Evolutionary conservation across 2,113 vertebrate genomes (phyloP), one percentile per base, ranked within the genome.

Genomic region (Scalopus aquaticus): DNA sequence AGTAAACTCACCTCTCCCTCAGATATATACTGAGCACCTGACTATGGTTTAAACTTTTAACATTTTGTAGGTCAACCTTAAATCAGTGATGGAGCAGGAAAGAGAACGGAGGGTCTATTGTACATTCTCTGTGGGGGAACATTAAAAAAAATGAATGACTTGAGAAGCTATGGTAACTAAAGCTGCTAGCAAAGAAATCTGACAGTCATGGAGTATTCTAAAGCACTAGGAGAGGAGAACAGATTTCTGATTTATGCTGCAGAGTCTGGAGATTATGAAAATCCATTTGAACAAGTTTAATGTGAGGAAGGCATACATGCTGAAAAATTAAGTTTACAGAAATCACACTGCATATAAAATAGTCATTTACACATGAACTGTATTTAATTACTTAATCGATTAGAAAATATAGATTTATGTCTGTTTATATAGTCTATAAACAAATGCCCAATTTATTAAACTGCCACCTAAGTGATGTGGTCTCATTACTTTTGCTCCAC

Each of bases 191-290:
- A 96, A 78, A 88, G 88, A 96, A 94, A 96, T 92, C 49, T 96
- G 92, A 96, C 97, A 97, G 94, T 93, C 84, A 93, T n/a, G 1
- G 84, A 88, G 37, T 95, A 87, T 96, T 96, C 95, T 56, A 62
- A 90, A 92, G 67, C 84, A 93, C 0, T 82, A 62, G 84, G 49
- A 16, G 73, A 92, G 49, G 95, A 91, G 94, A 94, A 96, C 95
- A 96, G 93, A 93, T 96, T 96, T 96, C 83, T 93, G 95, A 97
- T 95, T 97, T 97, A 94, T 97, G 93, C 84, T 91, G 84, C 72
- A 78, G 44, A 95, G 56, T 93, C 87, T 88, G 80, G 93, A 96
- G 76, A 82, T 84, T 44, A 16, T 94, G 70, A 93, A 96, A 95
- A 96, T 95, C 81, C 58, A 95, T 93, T 88, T 92, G 80, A 88